These are phyloP conservation scores for Acanthis flammea DNA, from an alignment of 2,797 vertebrate species.

Conservation along the genomic window DNA sequence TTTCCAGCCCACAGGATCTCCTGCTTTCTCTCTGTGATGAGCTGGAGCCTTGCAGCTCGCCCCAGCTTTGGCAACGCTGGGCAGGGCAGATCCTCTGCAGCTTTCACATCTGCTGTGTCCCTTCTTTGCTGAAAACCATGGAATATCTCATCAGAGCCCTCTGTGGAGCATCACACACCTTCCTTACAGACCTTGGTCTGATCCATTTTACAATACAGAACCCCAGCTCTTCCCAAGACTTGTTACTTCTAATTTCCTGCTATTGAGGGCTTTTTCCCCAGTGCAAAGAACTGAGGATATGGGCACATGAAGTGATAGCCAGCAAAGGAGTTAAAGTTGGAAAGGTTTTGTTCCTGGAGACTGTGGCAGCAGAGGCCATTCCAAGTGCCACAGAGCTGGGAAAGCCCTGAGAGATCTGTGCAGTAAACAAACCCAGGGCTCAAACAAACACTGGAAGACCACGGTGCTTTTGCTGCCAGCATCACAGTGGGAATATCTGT, in stretches of 20 bases:
- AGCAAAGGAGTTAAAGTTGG: neutral
- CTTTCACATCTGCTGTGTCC: neutral
- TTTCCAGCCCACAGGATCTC: neutral
- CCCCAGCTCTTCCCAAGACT: neutral
- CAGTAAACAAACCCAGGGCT: neutral
- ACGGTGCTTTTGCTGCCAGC: neutral
- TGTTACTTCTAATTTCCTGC: neutral
- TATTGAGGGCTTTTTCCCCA: neutral
- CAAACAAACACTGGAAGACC: neutral
- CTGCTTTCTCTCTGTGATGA: neutral
- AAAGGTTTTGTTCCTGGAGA: neutral
- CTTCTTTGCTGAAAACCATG: neutral
- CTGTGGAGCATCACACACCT: no score
- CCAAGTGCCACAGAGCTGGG: neutral
- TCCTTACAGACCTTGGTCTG: neutral
- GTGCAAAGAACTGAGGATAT: neutral
- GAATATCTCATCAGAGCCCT: fast-evolving
- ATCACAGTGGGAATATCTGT: neutral
- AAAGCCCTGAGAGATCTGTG: neutral
- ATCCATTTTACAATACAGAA: neutral
- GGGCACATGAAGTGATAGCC: neutral
- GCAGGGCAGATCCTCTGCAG: neutral
- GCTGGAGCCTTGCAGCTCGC: neutral
- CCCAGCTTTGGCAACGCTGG: neutral
- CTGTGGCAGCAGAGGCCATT: neutral